These are phyloP conservation scores for Trididemnum miniatum DNA, from an alignment of 23 tunicate genomes.

Conservation along the genomic window DNA sequence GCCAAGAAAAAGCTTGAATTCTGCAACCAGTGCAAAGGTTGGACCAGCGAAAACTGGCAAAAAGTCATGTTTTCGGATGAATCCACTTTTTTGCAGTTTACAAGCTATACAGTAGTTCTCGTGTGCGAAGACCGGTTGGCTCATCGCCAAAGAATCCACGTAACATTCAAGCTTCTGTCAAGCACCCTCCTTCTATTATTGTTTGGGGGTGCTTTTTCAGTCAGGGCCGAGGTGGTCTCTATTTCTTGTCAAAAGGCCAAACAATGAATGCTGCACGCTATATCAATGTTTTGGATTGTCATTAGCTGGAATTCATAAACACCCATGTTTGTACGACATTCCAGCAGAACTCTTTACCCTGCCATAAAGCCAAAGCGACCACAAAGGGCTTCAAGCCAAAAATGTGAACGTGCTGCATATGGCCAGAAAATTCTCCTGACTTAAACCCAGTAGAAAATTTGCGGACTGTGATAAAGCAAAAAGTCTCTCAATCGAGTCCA, in stretches of 20 bases:
- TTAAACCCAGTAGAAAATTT: slow-evolving; percentile 19
- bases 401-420: too few relatives aligned
- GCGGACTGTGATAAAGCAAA: slow-evolving; percentile 19
- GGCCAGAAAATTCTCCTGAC: too few relatives aligned
- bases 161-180: too few relatives aligned
- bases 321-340: background rate
- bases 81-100: background rate
- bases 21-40: too few relatives aligned
- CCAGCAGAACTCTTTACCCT: background rate
- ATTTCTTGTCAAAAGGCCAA: too few relatives aligned
- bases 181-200: too few relatives aligned
- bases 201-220: too few relatives aligned
- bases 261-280: too few relatives aligned
- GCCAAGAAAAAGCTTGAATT: background rate
- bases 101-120: background rate
- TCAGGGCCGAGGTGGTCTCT: too few relatives aligned
- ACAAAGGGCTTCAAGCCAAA: slow-evolving; percentile 36
- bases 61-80: slow-evolving; percentile 33
- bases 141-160: slow-evolving; percentile 33
- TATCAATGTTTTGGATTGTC: slow-evolving; percentile 33
- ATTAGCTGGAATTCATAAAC: background rate
- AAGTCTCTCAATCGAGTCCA: too few relatives aligned
- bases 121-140: slow-evolving; percentile 37
- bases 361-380: background rate
- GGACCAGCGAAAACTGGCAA: too few relatives aligned